Evolutionary conservation across 2,113 vertebrate species (phyloP).

Genomic region (Aramus guarauna): DNA sequence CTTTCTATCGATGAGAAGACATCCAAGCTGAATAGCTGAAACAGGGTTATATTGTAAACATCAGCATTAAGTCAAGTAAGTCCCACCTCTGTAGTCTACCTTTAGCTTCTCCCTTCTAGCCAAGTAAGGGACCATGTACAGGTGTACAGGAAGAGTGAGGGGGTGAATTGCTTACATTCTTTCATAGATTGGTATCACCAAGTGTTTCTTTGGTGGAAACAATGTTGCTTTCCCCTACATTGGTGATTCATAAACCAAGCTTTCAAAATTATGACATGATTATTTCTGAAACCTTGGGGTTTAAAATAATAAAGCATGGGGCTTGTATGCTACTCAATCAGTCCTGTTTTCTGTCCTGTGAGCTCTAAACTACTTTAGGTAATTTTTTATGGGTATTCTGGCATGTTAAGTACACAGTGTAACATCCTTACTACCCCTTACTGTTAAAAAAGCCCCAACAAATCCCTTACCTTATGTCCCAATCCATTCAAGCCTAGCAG

Average conservation of each 20-base stretch:
- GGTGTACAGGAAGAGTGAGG: not conserved
- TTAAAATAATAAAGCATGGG: not conserved
- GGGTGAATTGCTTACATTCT: not conserved
- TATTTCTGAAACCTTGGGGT: not conserved
- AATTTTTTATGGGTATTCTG: not conserved
- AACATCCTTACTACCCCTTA: not conserved
- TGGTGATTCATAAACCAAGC: not conserved
- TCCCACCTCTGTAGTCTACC: not conserved
- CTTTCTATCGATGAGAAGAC: not conserved
- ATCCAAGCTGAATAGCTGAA: not conserved
- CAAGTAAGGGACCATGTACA: not conserved
- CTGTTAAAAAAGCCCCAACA: not conserved
- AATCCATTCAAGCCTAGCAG: not conserved
- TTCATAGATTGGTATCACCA: not conserved
- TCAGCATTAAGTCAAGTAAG: not conserved
- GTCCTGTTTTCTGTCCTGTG: not conserved
- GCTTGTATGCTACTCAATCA: not conserved
- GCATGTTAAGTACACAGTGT: not conserved
- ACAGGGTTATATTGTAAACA: not conserved
- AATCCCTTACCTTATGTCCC: not conserved
- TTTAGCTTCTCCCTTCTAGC: not conserved
- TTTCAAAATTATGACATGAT: not conserved
- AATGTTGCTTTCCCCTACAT: not conserved
- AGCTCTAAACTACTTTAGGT: not conserved
- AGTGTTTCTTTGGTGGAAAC: not conserved